Evolutionary conservation across 2,797 vertebrate species (phyloP).

Genomic region (Pipistrellus nathusii): DNA sequence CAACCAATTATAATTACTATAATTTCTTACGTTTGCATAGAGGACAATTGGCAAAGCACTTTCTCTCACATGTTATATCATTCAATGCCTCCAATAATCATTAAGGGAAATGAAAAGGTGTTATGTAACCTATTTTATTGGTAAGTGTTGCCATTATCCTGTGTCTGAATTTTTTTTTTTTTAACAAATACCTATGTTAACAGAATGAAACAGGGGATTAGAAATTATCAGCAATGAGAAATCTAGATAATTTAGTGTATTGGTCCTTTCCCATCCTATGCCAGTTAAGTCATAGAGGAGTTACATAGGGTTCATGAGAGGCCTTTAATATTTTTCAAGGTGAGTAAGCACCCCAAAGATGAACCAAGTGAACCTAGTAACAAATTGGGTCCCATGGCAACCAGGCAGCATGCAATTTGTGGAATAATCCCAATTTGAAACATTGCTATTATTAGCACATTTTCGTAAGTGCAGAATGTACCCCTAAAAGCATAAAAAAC

Average conservation of each 20-base stretch:
- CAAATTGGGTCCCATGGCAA: neutral
- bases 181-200: conserved; percentile 16
- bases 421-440: conserved; percentile 11
- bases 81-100: neutral
- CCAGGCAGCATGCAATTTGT: conserved; percentile 1
- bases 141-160: neutral
- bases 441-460: conserved; percentile 14
- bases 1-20: neutral
- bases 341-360: neutral
- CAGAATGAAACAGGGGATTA: neutral
- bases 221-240: neutral
- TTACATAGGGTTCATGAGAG: neutral
- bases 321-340: neutral
- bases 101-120: conserved; percentile 5
- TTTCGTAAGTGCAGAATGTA: conserved; percentile 48
- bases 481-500: conserved; percentile 25
- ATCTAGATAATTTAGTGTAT: neutral
- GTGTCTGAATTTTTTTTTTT: neutral
- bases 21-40: neutral
- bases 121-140: conserved; percentile 11
- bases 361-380: conserved; percentile 3
- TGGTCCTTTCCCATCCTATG: neutral
- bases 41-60: conserved; percentile 32
- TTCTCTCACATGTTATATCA: neutral
- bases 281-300: neutral